Evolutionary conservation across 2,113 vertebrate species (phyloP), one percentile per base, ranked within the genome.

Genomic region (Nicator chloris): DNA sequence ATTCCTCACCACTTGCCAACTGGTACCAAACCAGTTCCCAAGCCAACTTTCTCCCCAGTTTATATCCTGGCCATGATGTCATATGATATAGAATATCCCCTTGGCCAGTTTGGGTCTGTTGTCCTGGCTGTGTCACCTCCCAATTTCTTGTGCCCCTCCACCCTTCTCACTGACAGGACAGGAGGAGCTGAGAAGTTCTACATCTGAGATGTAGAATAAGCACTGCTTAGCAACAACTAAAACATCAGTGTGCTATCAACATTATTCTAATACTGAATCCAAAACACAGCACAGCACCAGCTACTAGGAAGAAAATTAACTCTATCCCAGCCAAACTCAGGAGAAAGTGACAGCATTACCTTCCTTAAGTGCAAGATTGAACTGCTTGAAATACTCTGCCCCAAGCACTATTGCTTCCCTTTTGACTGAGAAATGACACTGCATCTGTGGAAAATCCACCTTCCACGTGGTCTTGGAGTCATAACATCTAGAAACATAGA

Each of bases 331-430:
- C 24, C 33, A 42, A 75, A 81, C 15, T 9, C 35, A 26, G 31
- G 16, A 57, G 4, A 70, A 20, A 71, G 23, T 42, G 35, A 53
- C 20, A 33, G 31, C 37, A 78, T 70, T 66, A 35, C 33, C 33
- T 26, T 60, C 15, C 44, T 53, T 35, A 54, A 56, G 26, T 4
- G 22, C 37, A 44, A 84, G 65, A 82, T 64, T 71, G 59, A 66
- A 33, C 59, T 51, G 8, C 54, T 65, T 37, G 22, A 60, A 63
- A 56, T 64, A 72, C 76, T 42, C 19, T 87, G 8, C 42, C 16
- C 1, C 13, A 42, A 54, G 11, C 2, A 0, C 60, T 15, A 40
- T 40, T 5, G 0, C 59, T 85, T 76, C 23, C 9, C 33, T 77
- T 82, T 60, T 39, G 54, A 65, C 86, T 63, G 28, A 15, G 8